A percentile compares a stretch with the other conserved stretches of the same genome.
Evolutionary conservation across 2,113 vertebrate species (phyloP).

Genomic region (Cephalopholis sonnerati): DNA sequence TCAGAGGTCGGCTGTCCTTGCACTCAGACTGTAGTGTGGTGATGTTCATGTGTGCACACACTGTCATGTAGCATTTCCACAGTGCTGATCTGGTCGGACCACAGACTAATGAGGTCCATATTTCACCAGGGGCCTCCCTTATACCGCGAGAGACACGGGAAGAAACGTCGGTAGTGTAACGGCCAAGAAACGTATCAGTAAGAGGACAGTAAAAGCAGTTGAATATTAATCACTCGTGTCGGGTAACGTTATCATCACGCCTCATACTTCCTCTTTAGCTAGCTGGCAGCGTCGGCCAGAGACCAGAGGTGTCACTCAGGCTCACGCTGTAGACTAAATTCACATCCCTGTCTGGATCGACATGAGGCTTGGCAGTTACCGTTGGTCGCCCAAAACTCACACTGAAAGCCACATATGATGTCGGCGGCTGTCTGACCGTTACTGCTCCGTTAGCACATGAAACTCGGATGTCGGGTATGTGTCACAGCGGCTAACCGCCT

Average conservation of each 20-base stretch:
- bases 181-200: not conserved
- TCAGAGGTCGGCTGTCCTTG: constrained; percentile 61
- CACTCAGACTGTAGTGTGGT: constrained; percentile 8
- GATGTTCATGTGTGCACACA: not conserved
- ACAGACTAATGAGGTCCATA: not conserved
- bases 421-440: not conserved
- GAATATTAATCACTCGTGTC: constrained; percentile 24
- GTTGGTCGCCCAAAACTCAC: not conserved
- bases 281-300: constrained; percentile 2
- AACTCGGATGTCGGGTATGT: constrained; percentile 13
- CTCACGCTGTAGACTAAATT: constrained; percentile 8
- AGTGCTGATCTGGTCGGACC: not conserved
- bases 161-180: not conserved
- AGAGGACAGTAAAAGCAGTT: not conserved
- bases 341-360: constrained; percentile 6
- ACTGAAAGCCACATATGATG: constrained; percentile 7
- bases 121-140: not conserved
- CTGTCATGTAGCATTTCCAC: constrained; percentile 8
- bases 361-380: not conserved
- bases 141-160: not conserved
- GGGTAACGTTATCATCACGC: constrained; percentile 27
- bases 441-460: not conserved
- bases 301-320: not conserved
- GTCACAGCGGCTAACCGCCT: constrained; percentile 8
- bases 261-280: constrained; percentile 51